Conservation (phyloP, 2,888 invertebrate species). For the Coelopa pilipes region DNA sequence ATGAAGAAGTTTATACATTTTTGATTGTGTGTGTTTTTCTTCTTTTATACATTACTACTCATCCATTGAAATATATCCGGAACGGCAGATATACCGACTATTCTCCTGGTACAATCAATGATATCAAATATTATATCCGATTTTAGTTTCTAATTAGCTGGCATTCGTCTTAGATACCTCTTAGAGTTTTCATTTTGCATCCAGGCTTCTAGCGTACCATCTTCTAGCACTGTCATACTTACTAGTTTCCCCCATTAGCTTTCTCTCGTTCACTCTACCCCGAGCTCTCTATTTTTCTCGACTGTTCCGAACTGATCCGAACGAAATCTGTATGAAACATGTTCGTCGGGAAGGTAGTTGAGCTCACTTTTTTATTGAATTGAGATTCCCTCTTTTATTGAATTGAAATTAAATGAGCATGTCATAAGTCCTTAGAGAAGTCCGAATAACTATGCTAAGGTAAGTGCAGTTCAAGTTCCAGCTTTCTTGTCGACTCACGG, state of each 20-base stretch:
- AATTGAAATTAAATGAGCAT: not conserved
- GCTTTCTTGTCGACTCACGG: too few species aligned
- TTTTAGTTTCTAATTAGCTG: conserved; percentile 20
- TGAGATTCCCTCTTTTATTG: too few species aligned
- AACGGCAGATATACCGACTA: conserved; percentile 52
- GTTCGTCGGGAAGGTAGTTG: too few species aligned
- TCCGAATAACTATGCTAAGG: too few species aligned
- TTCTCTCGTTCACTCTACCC: too few species aligned
- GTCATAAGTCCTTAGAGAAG: not conserved
- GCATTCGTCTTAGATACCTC: not conserved
- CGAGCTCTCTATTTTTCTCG: too few species aligned
- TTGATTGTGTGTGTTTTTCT: conserved; percentile 50
- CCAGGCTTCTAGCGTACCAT: conserved; percentile 22
- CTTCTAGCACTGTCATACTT: not conserved
- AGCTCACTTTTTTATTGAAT: too few species aligned
- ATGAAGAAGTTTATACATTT: conserved; percentile 24
- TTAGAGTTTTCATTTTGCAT: conserved; percentile 1
- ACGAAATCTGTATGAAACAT: too few species aligned
- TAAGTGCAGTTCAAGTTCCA: too few species aligned
- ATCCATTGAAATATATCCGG: conserved; percentile 45
- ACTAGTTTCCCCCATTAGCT: too few species aligned
- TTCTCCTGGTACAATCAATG: conserved; percentile 48
- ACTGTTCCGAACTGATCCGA: too few species aligned
- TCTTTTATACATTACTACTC: conserved; percentile 45
- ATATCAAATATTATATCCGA: conserved; percentile 24